These are phyloP conservation scores for Smittia sp. DNA, from an alignment of 2,888 invertebrate species.

Conservation along the genomic window DNA sequence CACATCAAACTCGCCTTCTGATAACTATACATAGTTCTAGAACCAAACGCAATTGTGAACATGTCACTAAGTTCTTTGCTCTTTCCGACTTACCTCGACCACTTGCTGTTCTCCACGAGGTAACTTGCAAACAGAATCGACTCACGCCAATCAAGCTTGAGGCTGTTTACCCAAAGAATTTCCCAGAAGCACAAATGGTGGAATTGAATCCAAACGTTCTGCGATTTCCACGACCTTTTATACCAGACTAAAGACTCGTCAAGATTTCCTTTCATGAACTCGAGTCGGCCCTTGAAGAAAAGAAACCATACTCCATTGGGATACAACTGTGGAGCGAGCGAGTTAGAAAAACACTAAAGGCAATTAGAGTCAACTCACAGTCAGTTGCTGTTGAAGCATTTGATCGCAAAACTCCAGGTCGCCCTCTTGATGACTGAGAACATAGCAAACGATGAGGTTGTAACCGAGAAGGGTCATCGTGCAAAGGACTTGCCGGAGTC, in stretches of 20 bases:
- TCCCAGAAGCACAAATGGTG: slow-evolving; percentile 95
- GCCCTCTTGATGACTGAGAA: slow-evolving; percentile 76
- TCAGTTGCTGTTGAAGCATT: slow-evolving; percentile 71
- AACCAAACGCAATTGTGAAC: slow-evolving; percentile 47
- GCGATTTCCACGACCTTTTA: slow-evolving; percentile 75
- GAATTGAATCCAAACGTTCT: slow-evolving; percentile 84
- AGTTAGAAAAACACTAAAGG: background rate
- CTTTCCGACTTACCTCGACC: slow-evolving; percentile 64
- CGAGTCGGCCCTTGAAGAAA: slow-evolving; percentile 83
- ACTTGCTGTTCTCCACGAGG: slow-evolving; percentile 75
- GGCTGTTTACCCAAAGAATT: slow-evolving; percentile 80
- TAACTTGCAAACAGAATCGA: slow-evolving; percentile 70
- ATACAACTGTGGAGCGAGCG: slow-evolving; percentile 58
- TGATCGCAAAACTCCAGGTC: slow-evolving; percentile 73
- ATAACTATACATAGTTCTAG: slow-evolving; percentile 78
- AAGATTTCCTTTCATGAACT: slow-evolving; percentile 76
- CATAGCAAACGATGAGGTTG: slow-evolving; percentile 79
- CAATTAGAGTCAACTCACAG: slow-evolving; percentile 49
- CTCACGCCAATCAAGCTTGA: slow-evolving; percentile 72
- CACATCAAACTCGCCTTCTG: slow-evolving; percentile 80
- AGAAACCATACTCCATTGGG: slow-evolving; percentile 88
- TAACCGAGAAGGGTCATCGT: slow-evolving; percentile 82
- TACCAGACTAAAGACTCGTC: slow-evolving; percentile 71
- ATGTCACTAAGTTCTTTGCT: background rate
- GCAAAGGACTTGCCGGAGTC: slow-evolving; percentile 82